A percentile compares a stretch with the other conserved stretches of the same genome.
Evolutionary conservation across 2,888 invertebrate species (phyloP).

Genomic region (Galerucella nymphaeae): DNA sequence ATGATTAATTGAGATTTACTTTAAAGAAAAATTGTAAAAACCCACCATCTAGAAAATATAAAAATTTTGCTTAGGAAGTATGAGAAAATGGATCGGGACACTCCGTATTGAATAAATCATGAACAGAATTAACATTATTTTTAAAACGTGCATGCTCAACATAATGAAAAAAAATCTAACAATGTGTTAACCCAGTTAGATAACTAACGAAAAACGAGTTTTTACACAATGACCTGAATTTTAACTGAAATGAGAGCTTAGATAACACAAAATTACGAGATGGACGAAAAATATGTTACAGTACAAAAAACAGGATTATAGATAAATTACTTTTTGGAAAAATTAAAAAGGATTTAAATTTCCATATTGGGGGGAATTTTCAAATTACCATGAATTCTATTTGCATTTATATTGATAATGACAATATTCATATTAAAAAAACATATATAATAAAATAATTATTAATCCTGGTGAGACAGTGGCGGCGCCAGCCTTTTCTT

Average conservation of each 20-base stretch:
- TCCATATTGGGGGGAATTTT: too few species aligned
- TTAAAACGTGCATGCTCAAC: not conserved
- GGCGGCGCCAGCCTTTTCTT: too few species aligned
- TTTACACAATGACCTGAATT: conserved; percentile 6
- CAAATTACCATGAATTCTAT: too few species aligned
- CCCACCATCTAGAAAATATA: not conserved
- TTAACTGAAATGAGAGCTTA: not conserved
- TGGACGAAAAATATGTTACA: not conserved
- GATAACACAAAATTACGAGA: not conserved
- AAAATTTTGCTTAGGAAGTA: not conserved
- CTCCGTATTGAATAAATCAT: not conserved
- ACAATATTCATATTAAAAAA: too few species aligned
- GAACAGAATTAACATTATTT: not conserved
- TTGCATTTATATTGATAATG: too few species aligned
- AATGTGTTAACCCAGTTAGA: conserved; percentile 10
- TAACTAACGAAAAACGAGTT: not conserved
- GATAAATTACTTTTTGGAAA: not conserved
- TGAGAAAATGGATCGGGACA: not conserved
- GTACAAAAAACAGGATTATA: not conserved
- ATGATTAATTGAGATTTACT: too few species aligned
- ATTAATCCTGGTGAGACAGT: too few species aligned
- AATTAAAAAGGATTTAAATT: too few species aligned
- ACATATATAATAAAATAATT: too few species aligned
- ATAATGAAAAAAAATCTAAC: not conserved
- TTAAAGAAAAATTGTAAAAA: too few species aligned